A percentile compares a stretch with the other conserved stretches of the same genome.
These are phyloP conservation scores for Penaeus vannamei DNA, from an alignment of 1,140 invertebrate genomes.

Conservation along the genomic window DNA sequence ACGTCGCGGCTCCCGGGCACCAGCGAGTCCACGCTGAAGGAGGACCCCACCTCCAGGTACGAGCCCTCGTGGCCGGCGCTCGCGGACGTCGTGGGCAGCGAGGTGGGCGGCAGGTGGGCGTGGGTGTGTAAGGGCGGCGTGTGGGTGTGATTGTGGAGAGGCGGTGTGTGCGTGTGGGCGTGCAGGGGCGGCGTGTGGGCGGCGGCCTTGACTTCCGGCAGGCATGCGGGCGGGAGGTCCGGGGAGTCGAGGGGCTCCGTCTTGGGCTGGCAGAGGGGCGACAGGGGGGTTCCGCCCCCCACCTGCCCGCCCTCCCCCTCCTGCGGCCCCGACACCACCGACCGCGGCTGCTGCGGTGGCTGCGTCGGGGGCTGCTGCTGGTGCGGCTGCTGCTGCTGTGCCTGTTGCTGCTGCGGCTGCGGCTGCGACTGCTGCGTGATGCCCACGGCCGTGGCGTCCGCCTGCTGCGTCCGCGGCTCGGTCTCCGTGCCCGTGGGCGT, in stretches of 20 bases:
- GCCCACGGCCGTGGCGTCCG: conserved; percentile 44
- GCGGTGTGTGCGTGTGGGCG: conserved; percentile 56
- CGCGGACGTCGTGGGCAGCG: conserved; percentile 42
- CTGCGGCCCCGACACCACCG: conserved; percentile 43
- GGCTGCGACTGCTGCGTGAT: conserved; percentile 50
- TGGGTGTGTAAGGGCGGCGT: conserved; percentile 55
- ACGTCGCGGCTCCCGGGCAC: conserved; percentile 66
- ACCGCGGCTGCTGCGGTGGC: conserved; percentile 46
- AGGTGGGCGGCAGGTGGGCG: conserved; percentile 44
- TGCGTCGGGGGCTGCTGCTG: conserved; percentile 42
- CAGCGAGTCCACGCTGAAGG: conserved; percentile 69
- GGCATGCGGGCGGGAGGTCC: conserved; percentile 66
- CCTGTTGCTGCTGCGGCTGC: conserved; percentile 41
- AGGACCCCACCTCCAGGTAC: conserved; percentile 63
- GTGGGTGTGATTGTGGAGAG: conserved; percentile 55
- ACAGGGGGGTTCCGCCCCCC: conserved; percentile 68
- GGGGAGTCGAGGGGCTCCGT: conserved; percentile 68
- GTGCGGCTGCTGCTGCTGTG: conserved; percentile 48
- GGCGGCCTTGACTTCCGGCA: conserved; percentile 61
- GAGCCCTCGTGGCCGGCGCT: conserved; percentile 59
- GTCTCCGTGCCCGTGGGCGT: conserved; percentile 48
- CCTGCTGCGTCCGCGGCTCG: conserved; percentile 49
- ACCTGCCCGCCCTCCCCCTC: conserved; percentile 67
- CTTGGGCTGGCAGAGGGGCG: conserved; percentile 66
- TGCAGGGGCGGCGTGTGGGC: conserved; percentile 52